Conservation (phyloP, 2,113 vertebrate genomes). For the Alaudala cheleensis region DNA sequence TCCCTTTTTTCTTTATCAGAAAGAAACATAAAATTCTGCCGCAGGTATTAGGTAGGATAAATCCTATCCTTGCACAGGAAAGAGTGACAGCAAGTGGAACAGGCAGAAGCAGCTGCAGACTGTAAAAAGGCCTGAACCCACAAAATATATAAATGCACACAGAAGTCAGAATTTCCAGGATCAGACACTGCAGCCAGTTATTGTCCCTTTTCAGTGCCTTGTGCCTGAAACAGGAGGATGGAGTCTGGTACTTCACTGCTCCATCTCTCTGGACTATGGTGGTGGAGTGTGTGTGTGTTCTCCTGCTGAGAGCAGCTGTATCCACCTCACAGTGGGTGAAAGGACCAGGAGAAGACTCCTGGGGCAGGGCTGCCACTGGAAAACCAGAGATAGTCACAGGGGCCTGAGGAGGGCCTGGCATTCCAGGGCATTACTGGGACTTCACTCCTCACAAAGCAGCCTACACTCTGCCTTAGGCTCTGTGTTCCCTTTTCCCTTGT, state of each 20-base stretch:
- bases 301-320: neutral
- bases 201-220: neutral
- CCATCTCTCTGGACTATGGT: neutral
- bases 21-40: neutral
- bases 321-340: accelerated
- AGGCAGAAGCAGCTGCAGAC: neutral
- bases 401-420: neutral
- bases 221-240: neutral
- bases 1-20: neutral
- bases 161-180: neutral
- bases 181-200: neutral
- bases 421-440: neutral
- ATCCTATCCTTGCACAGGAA: neutral
- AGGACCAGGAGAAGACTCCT: neutral
- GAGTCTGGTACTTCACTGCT: neutral
- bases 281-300: neutral
- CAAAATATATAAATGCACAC: accelerated
- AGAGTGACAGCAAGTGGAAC: neutral
- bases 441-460: neutral
- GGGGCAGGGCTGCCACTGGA: neutral
- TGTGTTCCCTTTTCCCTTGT: neutral
- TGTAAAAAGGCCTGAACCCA: too few species aligned
- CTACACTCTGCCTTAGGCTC: neutral
- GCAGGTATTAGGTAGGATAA: neutral
- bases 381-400: neutral